These are phyloP conservation scores for Enteromius radiatus DNA, from an alignment of 2,797 vertebrate species.

Conservation along the genomic window DNA sequence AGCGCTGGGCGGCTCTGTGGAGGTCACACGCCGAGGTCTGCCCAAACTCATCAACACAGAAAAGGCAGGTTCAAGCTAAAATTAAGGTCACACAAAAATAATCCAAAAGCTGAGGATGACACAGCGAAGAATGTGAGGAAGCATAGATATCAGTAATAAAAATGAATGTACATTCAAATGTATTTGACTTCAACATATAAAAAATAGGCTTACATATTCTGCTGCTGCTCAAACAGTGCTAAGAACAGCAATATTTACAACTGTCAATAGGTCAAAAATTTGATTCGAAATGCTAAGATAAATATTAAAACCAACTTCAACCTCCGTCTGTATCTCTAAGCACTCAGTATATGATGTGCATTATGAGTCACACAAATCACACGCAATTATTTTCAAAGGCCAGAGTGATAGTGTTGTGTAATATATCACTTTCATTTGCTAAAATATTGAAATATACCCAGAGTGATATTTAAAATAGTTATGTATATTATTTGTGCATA, in stretches of 20 bases:
- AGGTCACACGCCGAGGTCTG: not conserved
- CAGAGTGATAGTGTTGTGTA: constrained; percentile 10
- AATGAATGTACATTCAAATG: not conserved
- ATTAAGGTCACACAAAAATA: constrained; percentile 24
- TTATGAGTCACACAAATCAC: not conserved
- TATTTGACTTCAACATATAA: not conserved
- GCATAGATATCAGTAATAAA: not conserved
- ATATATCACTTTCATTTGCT: not conserved
- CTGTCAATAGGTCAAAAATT: not conserved
- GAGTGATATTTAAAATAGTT: not conserved
- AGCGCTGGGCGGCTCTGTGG: not conserved
- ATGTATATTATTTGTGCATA: not conserved
- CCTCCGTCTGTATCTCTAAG: not conserved
- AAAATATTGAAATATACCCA: constrained; percentile 8
- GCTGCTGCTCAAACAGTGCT: not conserved
- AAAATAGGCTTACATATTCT: not conserved
- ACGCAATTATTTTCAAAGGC: constrained; percentile 5
- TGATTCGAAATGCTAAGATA: not conserved
- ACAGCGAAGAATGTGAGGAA: not conserved
- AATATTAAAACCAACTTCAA: not conserved
- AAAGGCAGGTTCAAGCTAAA: constrained; percentile 1
- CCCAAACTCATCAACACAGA: constrained; percentile 22
- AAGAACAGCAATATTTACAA: not conserved
- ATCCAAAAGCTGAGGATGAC: not conserved
- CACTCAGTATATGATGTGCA: constrained; percentile 4